Percentiles rank a stretch among this genome's conserved stretches.
Evolutionary conservation across 2,797 vertebrate species (phyloP).

Genomic region (Botia kubotai): DNA sequence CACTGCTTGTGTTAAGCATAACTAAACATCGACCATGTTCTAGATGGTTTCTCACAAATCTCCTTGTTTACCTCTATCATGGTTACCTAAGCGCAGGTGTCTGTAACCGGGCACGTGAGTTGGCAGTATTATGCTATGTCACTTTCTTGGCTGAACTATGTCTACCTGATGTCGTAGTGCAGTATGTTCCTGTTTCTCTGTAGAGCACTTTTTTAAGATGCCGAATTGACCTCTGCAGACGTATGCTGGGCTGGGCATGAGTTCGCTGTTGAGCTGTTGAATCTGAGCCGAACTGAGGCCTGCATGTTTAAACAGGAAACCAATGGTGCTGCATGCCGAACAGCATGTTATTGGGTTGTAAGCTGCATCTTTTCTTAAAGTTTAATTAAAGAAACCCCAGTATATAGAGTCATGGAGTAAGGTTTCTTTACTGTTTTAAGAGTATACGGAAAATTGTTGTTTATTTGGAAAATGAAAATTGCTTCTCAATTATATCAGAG

Average conservation of each 20-base stretch:
- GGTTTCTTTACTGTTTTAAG: constrained; percentile 2
- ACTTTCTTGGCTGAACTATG: constrained; percentile 45
- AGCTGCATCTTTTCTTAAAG: constrained; percentile 66
- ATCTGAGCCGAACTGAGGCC: constrained; percentile 68
- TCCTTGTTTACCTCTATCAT: constrained; percentile 27
- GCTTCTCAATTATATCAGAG: background rate
- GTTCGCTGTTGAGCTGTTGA: constrained; percentile 37
- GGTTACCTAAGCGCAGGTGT: constrained; percentile 15
- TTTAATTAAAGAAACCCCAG: constrained; percentile 16
- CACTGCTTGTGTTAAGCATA: background rate
- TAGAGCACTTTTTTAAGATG: constrained; percentile 32
- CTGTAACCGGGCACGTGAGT: constrained; percentile 44
- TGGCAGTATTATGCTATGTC: constrained; percentile 47
- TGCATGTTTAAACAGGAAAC: constrained; percentile 73
- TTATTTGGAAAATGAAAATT: background rate
- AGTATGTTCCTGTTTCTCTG: constrained; percentile 39
- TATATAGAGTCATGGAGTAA: background rate
- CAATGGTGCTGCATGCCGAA: constrained; percentile 74
- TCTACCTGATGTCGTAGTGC: constrained; percentile 36
- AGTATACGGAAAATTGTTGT: background rate
- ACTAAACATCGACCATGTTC: background rate
- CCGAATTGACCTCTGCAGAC: constrained; percentile 27
- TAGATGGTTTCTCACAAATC: constrained; percentile 10
- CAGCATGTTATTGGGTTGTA: constrained; percentile 72
- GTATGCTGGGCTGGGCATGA: constrained; percentile 56